Evolutionary conservation across 2,113 vertebrate species (phyloP).

Genomic region (Microtus montanus): DNA sequence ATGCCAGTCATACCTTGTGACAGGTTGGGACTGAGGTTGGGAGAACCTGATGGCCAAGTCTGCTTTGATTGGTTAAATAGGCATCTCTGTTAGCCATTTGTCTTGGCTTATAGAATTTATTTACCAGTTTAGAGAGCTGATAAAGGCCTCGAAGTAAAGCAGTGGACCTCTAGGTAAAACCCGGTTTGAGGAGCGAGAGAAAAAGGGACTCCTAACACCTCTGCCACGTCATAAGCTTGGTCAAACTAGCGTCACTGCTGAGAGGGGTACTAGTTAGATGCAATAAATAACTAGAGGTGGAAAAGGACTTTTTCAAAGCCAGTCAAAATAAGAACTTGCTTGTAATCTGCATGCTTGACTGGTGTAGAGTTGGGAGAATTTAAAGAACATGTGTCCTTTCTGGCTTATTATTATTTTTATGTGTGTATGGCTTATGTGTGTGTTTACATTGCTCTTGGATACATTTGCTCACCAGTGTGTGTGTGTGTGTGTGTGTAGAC

Average conservation of each 20-base stretch:
- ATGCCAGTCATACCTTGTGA: background rate
- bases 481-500: background rate
- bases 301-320: conserved; percentile 31
- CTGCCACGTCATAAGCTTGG: background rate
- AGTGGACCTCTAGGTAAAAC: conserved; percentile 5
- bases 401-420: background rate
- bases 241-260: conserved; percentile 18
- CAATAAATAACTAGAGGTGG: background rate
- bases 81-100: background rate
- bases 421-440: background rate
- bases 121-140: background rate
- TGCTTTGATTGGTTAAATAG: background rate
- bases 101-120: conserved; percentile 3
- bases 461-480: background rate
- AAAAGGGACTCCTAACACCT: conserved; percentile 16
- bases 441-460: background rate
- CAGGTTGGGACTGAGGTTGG: background rate
- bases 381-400: conserved; percentile 47
- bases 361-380: background rate
- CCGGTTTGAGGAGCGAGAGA: background rate
- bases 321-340: conserved; percentile 8
- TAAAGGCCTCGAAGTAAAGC: conserved; percentile 1
- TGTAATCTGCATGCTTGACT: conserved; percentile 37
- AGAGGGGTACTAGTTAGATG: conserved; percentile 24
- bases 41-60: background rate